Base-by-base conservation (phyloP, 2,888 invertebrate species). In the Palloptera scutellata region DNA sequence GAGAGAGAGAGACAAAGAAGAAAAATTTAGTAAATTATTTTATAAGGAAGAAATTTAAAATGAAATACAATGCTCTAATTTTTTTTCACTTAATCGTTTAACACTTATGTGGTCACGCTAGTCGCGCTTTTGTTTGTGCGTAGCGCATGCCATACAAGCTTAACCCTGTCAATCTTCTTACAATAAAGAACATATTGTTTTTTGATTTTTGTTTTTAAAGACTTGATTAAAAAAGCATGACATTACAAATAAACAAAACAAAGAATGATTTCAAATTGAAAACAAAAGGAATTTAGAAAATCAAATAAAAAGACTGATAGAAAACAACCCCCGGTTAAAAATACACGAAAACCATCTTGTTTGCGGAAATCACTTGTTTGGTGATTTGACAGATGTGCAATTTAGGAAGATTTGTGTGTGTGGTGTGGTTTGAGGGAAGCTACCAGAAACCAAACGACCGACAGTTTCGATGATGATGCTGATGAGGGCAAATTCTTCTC, bases 341-440 rank as follows among this genome's bases (percentile, higher is more conserved):
- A 30, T 30, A 30, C 30, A 4, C 3, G 30, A 30, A 68, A 64
- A 71, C 77, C 76, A 73, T 77, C 74, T 77, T 78, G 79, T 78
- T 79, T 79, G 77, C 79, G 77, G 77, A 78, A 78, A 79, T 79
- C 78, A 79, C 79, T 79, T 78, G 78, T 79, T 78, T 78, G 79
- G 74, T 76, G 78, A 78, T 78, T 78, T 78, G 78, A 79, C 78
- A 78, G 78, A 78, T 78, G 78, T 78, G 79, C 79, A 78, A 78
- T 78, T 78, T 78, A 76, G 30, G 6, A 30, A 30, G 30, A 6
- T 30, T 4, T 30, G 30, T 30, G 30, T 30, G 30, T 30, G 3
- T 30, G 30, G 2, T 2, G 2, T 2, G 30, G 2, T 30, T 30
- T 2, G 6, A 6, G 30, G 30, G 6, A 6, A 30, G 30, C 30